Base-by-base conservation (phyloP, 2,888 invertebrate species). In the Vandiemenella viatica region DNA sequence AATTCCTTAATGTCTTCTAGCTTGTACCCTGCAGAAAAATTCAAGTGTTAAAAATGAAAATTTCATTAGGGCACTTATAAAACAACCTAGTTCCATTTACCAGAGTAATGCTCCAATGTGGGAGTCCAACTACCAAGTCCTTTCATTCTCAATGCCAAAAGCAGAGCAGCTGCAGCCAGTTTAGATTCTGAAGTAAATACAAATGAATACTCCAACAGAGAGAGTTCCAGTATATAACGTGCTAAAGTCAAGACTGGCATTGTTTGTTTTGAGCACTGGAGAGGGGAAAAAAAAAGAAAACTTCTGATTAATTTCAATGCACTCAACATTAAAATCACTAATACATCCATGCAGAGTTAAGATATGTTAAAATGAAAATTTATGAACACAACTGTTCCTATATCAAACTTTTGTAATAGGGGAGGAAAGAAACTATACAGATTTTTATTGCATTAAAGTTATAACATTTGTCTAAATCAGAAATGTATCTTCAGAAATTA, bases 181-280 rank as follows among this genome's bases (percentile, higher is more conserved):
- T 85, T 80, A 48, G 92, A 93, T 66, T 97, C 97, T 7, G 83
- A 79, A 52, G 77, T 71, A 26, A 72, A 69, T 55, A 88, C 76
- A 49, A 89, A 80, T 10, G 75, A 71, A 66, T 96, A 96, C 64
- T 96, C 92, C 81, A 96, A 83, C 54, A 97, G 71, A 2, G 92
- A 86, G 63, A 82, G 79, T 67, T 98, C 98, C 61, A 98, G 74
- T 61, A 98, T 85, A 69, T 80, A 98, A 53, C 98, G 79, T 21
- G 95, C 93, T 60, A 97, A 69, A 0, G 97, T 98, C 57, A 98
- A 71, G 18, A 85, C 83, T 46, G 87, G 84, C 91, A 97, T 92
- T 21, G 83, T 79, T 46, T 88, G 77, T 63, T 84, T 83, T 48
- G 83, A 81, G 66, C 87, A 88, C 81, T 87, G 63, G 18, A 66